phyloP scores from a whole-genome alignment of 2,888 invertebrate genomes.

The Drosophila mulleri region DNA sequence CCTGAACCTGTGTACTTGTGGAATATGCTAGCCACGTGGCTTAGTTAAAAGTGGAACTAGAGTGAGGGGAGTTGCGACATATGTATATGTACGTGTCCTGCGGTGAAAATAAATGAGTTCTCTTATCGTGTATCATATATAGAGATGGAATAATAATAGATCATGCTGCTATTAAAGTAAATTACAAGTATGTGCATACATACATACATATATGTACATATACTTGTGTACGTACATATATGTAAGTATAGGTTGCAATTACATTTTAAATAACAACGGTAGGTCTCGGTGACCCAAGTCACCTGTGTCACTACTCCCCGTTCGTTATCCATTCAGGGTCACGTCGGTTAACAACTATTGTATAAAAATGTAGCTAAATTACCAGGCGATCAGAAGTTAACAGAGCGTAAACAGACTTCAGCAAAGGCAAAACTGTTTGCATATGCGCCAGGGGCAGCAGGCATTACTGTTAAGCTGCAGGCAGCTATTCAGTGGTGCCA shows the following conservation, averaged over 20 bases:
- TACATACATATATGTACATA: too few relatives aligned
- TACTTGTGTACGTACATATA: too few relatives aligned
- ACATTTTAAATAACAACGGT: background rate
- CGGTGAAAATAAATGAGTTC: too few relatives aligned
- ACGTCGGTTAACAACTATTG: background rate
- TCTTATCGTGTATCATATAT: too few relatives aligned
- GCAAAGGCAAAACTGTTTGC: background rate
- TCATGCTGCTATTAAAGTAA: too few relatives aligned
- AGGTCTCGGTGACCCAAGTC: background rate
- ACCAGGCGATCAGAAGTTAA: conserved; percentile 2
- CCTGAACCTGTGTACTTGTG: background rate
- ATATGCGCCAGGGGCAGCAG: background rate
- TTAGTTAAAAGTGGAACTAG: background rate
- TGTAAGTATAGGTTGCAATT: background rate
- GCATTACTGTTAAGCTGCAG: background rate
- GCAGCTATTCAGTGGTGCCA: too few relatives aligned
- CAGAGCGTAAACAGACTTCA: background rate
- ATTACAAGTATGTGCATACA: too few relatives aligned
- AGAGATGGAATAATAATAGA: too few relatives aligned
- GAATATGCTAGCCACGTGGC: background rate
- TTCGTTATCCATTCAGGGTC: background rate
- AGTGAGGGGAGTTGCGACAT: too few relatives aligned
- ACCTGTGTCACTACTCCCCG: background rate
- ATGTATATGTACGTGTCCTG: too few relatives aligned
- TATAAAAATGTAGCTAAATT: background rate